phyloP scores from a whole-genome alignment of 2,113 vertebrate species.

The Nycticorax nycticorax region DNA sequence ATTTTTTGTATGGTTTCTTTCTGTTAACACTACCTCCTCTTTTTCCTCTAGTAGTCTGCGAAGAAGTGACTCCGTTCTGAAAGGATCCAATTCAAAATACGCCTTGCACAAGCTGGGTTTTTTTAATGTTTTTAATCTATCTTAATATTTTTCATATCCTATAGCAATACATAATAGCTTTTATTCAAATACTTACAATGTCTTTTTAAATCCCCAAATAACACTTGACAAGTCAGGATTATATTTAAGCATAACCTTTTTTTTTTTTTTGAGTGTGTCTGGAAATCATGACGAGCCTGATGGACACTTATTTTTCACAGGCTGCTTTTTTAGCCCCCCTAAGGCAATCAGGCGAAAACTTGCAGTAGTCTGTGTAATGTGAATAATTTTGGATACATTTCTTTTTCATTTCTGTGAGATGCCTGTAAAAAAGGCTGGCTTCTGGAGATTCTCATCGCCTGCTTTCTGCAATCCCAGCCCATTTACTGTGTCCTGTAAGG shows the following conservation, averaged over 20 bases:
- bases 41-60: background rate
- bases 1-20: background rate
- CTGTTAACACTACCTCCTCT: background rate
- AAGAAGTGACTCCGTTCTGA: too few species aligned
- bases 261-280: background rate
- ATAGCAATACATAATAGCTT: background rate
- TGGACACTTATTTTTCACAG: constrained; percentile 8
- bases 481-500: constrained; percentile 24
- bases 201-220: constrained; percentile 24
- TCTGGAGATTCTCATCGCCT: background rate
- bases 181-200: background rate
- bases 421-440: background rate
- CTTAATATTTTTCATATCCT: constrained; percentile 1
- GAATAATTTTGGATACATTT: constrained; percentile 55
- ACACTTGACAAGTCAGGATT: constrained; percentile 21
- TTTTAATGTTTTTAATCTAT: background rate
- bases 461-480: constrained; percentile 11
- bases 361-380: background rate
- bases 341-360: constrained; percentile 22
- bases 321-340: constrained; percentile 6
- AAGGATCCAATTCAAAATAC: too few species aligned
- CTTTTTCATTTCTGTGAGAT: constrained; percentile 8
- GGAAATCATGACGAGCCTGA: background rate
- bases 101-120: background rate
- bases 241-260: background rate